These are phyloP conservation scores for Hymenopus coronatus DNA, from an alignment of 2,888 invertebrate genomes.

Conservation along the genomic window DNA sequence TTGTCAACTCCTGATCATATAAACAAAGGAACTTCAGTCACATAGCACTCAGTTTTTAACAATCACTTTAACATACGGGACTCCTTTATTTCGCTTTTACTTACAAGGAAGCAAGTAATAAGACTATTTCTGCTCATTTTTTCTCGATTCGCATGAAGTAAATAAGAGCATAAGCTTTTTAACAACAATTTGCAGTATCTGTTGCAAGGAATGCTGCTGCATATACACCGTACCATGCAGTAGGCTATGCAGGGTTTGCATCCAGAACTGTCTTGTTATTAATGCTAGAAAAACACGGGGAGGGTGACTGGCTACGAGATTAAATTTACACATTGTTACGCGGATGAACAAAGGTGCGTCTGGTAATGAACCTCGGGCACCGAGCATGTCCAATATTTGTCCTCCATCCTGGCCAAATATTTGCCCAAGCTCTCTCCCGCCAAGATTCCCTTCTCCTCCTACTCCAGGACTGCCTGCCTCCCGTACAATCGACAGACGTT, in stretches of 20 bases:
- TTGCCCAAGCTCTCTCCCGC: constrained; percentile 23
- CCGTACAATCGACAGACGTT: background rate
- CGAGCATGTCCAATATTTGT: constrained; percentile 28
- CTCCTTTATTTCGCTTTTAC: too few relatives aligned
- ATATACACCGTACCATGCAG: background rate
- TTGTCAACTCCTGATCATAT: too few relatives aligned
- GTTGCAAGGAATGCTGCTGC: too few relatives aligned
- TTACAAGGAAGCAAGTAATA: too few relatives aligned
- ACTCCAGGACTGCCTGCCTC: background rate
- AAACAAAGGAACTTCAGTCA: too few relatives aligned
- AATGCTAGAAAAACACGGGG: constrained; percentile 28
- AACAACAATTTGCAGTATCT: too few relatives aligned
- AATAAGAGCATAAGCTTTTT: too few relatives aligned
- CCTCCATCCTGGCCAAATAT: constrained; percentile 27
- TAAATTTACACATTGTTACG: constrained; percentile 34
- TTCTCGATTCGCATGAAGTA: too few relatives aligned
- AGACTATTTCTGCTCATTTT: too few relatives aligned
- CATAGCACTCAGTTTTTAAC: too few relatives aligned
- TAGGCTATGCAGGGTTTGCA: background rate
- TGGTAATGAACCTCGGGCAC: constrained; percentile 31
- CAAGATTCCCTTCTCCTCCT: constrained; percentile 7
- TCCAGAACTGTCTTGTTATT: constrained; percentile 23
- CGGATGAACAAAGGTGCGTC: constrained; percentile 29
- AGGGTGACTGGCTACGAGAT: constrained; percentile 21
- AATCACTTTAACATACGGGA: too few relatives aligned